Conservation (phyloP, 2,888 invertebrate genomes). For the Adela reaumurella region DNA sequence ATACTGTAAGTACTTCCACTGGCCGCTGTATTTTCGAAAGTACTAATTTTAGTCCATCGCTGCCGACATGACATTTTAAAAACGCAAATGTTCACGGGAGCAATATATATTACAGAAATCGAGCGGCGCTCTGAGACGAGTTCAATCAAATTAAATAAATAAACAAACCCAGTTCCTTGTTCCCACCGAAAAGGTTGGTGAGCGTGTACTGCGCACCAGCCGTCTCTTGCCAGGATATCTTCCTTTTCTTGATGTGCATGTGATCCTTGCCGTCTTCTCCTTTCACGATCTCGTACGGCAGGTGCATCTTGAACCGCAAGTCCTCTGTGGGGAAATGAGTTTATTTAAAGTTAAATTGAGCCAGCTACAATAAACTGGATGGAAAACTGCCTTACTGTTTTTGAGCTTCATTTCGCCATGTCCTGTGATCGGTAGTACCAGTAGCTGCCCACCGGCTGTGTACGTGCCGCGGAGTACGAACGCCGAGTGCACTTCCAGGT, state of each 20-base stretch:
- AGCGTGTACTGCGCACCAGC: conserved; percentile 19
- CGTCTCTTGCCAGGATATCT: conserved; percentile 20
- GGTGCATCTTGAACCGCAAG: conserved; percentile 9
- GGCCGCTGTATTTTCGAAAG: neutral
- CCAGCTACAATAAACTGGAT: too few relatives aligned
- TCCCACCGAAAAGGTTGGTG: conserved; percentile 22
- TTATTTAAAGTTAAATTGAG: too few relatives aligned
- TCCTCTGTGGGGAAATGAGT: conserved; percentile 13
- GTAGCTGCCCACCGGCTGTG: conserved; percentile 18
- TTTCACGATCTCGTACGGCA: conserved; percentile 17
- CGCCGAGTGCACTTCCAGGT: conserved; percentile 20
- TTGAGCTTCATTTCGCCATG: conserved; percentile 20
- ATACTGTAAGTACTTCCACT: too few relatives aligned
- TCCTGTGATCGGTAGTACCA: conserved; percentile 19
- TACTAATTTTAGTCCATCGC: too few relatives aligned
- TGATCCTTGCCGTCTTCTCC: conserved; percentile 24
- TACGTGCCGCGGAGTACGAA: conserved; percentile 21
- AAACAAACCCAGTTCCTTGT: conserved; percentile 19
- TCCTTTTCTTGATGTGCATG: conserved; percentile 24
- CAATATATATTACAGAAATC: too few relatives aligned
- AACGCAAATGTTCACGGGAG: too few relatives aligned
- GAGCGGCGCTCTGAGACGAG: too few relatives aligned
- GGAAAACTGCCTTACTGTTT: conserved; percentile 21
- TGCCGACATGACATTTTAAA: too few relatives aligned
- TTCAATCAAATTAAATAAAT: too few relatives aligned